These are phyloP conservation scores for Labeo rohita DNA, from an alignment of 2,113 vertebrate genomes.

Conservation along the genomic window DNA sequence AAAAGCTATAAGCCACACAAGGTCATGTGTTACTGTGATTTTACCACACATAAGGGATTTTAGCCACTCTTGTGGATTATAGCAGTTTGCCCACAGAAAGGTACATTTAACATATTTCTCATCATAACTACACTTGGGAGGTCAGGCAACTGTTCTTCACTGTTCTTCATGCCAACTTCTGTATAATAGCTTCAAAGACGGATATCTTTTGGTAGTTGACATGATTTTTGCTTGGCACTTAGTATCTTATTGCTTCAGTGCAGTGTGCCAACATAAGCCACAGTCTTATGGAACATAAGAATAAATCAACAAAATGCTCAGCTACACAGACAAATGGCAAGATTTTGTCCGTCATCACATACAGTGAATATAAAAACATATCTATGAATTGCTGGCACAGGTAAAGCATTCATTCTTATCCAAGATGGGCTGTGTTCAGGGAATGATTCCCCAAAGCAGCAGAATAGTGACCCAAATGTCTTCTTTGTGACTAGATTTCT, in stretches of 20 bases:
- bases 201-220: slow-evolving; percentile 30
- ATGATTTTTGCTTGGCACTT: slow-evolving; percentile 11
- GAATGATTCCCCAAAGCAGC: not conserved
- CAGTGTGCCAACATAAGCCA: slow-evolving; percentile 21
- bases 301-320: slow-evolving; percentile 50
- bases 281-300: slow-evolving; percentile 18
- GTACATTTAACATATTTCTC: slow-evolving; percentile 1
- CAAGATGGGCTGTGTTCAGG: slow-evolving; percentile 18
- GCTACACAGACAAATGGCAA: slow-evolving; percentile 36
- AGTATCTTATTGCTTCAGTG: slow-evolving; percentile 1
- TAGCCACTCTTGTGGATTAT: not conserved
- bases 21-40: not conserved
- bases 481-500: slow-evolving; percentile 21
- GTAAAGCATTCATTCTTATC: slow-evolving; percentile 12
- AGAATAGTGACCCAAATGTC: slow-evolving; percentile 9
- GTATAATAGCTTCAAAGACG: slow-evolving; percentile 37
- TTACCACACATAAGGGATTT: not conserved
- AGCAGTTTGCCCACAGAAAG: not conserved
- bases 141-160: slow-evolving; percentile 13
- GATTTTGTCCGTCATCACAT: slow-evolving; percentile 25
- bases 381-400: slow-evolving; percentile 26
- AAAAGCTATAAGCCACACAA: not conserved
- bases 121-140: not conserved
- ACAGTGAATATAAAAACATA: slow-evolving; percentile 27
- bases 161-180: slow-evolving; percentile 21